Evolutionary conservation across 2,113 vertebrate genomes (phyloP), one percentile per base, ranked within the genome.

Genomic region (Xiphophorus couchianus): DNA sequence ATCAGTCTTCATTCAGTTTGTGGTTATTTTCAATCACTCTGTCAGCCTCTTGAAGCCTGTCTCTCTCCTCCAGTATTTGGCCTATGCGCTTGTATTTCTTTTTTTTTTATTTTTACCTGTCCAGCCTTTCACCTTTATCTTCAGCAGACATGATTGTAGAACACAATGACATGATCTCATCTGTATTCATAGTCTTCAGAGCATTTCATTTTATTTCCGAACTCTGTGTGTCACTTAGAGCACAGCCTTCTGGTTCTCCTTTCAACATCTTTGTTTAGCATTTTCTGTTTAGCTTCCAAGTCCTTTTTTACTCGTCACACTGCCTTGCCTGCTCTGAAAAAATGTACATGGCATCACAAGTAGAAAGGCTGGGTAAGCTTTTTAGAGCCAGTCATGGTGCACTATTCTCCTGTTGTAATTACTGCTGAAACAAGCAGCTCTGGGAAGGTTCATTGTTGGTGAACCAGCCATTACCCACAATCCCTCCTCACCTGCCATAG

Each of bases 381-480:
- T 90, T 86, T 80, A 85, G 66, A 86, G 81, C 76, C 74, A 78
- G 85, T 89, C 87, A 84, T 73, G 73, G 86, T 81, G 84, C 82
- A 63, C 69, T 79, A 9, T 82, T 67, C 78, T 71, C 75, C 74
- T 63, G 5, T 68, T 62, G 75, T 92, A 91, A 93, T 95, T 93
- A 87, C 88, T 91, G 86, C 89, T 84, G 84, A 88, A 91, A 89
- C 89, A 87, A 91, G 88, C 90, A 89, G 84, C 88, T 80, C 88
- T 86, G 89, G 86, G 87, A 92, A 90, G 87, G 78, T 84, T 84
- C 54, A 69, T 83, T 67, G 73, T 80, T 39, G 80, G 85, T 69
- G 71, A 85, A 83, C 84, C 84, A 78, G 77, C 91, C 89, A 89
- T 94, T 93, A 88, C 87, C 82, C 89, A 90, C 90, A 91, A 84